Conservation (phyloP, 2,797 vertebrate genomes). For the Microcaecilia unicolor region DNA sequence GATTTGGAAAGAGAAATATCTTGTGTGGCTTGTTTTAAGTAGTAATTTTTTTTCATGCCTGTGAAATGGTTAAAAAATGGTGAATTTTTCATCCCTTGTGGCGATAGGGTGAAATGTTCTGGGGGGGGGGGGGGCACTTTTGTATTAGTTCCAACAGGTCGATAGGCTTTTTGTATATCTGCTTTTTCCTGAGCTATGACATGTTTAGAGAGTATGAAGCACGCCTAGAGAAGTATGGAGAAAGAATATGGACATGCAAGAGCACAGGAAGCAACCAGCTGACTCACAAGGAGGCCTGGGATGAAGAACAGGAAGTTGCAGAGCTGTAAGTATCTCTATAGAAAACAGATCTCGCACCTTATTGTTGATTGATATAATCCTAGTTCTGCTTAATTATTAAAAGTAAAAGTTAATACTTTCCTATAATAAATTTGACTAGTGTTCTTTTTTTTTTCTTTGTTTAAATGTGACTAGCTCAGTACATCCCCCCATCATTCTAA, state of each 20-base stretch:
- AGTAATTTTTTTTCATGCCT: background rate
- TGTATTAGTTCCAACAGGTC: too few species aligned
- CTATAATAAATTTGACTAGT: too few species aligned
- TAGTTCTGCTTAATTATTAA: too few species aligned
- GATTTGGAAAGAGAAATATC: background rate
- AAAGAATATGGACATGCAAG: conserved; percentile 95
- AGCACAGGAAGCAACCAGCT: conserved; percentile 95
- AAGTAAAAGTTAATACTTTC: too few species aligned
- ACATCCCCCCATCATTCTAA: too few species aligned
- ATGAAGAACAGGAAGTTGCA: conserved; percentile 96
- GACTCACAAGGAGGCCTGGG: conserved; percentile 96
- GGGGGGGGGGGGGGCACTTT: conserved; percentile 1
- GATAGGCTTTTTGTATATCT: too few species aligned
- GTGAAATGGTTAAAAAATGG: too few species aligned
- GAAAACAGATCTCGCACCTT: too few species aligned
- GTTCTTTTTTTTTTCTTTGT: too few species aligned
- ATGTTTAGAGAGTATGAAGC: conserved; percentile 84
- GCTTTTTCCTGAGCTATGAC: conserved; percentile 66
- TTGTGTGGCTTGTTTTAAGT: background rate
- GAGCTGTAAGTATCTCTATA: conserved; percentile 81
- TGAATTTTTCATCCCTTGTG: background rate
- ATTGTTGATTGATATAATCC: too few species aligned
- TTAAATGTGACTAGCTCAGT: too few species aligned
- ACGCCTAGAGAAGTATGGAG: conserved; percentile 74
- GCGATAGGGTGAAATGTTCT: background rate